Percentiles rank a stretch among this genome's conserved stretches.
phyloP scores from a whole-genome alignment of 2,797 vertebrate species.

The Astyanax mexicanus region DNA sequence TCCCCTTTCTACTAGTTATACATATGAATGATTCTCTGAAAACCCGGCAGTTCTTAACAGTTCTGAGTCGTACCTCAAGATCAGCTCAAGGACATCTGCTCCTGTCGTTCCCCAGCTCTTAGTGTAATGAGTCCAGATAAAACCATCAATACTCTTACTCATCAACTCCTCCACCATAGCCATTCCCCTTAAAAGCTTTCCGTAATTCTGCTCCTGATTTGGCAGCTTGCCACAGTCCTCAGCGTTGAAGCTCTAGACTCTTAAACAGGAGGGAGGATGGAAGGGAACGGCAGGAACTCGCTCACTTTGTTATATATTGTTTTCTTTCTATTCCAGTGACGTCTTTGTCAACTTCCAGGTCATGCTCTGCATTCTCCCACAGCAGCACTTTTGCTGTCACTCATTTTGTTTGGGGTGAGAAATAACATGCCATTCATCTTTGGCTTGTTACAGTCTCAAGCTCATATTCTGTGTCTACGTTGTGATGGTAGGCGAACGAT shows the following conservation, averaged over 20 bases:
- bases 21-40: slow-evolving; percentile 44
- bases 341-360: neutral
- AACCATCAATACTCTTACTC: slow-evolving; percentile 80
- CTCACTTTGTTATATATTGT: neutral
- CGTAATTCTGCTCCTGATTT: slow-evolving; percentile 71
- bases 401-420: neutral
- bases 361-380: neutral
- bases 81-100: slow-evolving; percentile 77
- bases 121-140: slow-evolving; percentile 84
- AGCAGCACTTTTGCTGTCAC: neutral
- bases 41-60: slow-evolving; percentile 11
- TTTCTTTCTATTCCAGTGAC: too few relatives aligned
- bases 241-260: slow-evolving; percentile 61
- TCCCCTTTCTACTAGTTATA: neutral
- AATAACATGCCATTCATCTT: neutral
- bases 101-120: slow-evolving; percentile 75
- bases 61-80: slow-evolving; percentile 65
- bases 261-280: slow-evolving; percentile 45
- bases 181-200: slow-evolving; percentile 81
- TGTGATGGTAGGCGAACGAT: too few relatives aligned
- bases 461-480: too few relatives aligned
- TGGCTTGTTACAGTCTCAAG: neutral
- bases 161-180: slow-evolving; percentile 66
- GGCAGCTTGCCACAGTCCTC: slow-evolving; percentile 71
- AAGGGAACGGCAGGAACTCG: neutral